Evolutionary conservation across 2,888 invertebrate genomes (phyloP).

Genomic region (Monopis laevigella): DNA sequence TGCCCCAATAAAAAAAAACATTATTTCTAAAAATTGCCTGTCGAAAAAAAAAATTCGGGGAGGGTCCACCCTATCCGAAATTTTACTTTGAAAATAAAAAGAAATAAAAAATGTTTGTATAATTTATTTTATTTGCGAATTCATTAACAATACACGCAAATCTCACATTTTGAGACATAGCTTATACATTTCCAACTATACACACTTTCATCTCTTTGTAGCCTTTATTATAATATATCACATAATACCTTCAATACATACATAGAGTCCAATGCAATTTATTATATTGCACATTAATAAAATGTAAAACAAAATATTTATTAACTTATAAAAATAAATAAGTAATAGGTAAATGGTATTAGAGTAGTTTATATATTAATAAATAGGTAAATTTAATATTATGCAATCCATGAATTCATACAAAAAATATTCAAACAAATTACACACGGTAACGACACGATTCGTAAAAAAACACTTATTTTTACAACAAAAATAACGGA

Average conservation of each 20-base stretch:
- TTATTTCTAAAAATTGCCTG: too few relatives aligned
- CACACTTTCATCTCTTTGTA: conserved; percentile 1
- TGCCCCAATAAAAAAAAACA: too few relatives aligned
- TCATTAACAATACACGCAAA: conserved; percentile 3
- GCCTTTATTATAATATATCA: conserved; percentile 29
- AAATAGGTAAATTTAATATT: too few relatives aligned
- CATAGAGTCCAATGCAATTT: conserved; percentile 30
- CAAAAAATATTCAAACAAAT: not conserved
- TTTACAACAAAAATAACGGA: not conserved
- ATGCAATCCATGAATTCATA: too few relatives aligned
- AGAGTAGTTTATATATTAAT: too few relatives aligned
- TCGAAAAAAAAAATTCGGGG: too few relatives aligned
- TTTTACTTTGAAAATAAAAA: too few relatives aligned
- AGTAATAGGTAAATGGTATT: too few relatives aligned
- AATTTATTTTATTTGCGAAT: conserved; percentile 2
- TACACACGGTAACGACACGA: not conserved
- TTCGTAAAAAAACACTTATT: not conserved
- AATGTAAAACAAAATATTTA: too few relatives aligned
- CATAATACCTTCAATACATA: conserved; percentile 43
- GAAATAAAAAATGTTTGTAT: too few relatives aligned
- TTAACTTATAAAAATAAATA: too few relatives aligned
- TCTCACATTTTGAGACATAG: conserved; percentile 7
- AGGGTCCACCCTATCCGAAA: too few relatives aligned
- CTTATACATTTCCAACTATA: not conserved
- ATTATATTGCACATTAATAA: not conserved